Evolutionary conservation across 2,113 vertebrate species (phyloP), one percentile per base, ranked within the genome.

Genomic region (Sterrhoptilus dennistouni): DNA sequence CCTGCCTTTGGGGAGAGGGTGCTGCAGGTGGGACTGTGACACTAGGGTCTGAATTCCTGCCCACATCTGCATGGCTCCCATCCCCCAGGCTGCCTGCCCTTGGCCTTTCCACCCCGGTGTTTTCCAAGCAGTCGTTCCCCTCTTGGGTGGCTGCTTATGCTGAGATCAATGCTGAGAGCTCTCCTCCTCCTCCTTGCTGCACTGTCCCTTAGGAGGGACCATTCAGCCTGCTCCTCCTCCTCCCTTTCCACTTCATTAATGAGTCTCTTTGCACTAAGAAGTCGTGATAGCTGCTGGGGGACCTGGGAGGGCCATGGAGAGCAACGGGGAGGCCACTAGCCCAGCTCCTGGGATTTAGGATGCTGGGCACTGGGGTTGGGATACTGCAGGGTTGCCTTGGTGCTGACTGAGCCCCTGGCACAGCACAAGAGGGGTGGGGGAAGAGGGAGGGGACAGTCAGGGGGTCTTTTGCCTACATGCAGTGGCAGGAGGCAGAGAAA

Each of bases 181-280:
- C 78, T 88, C 54, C 91, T 95, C 84, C 89, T 94, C 82, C 71
- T 96, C 24, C 79, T n/a, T 35, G 71, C 83, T 75, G 42, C 60
- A 9, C 68, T 64, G 71, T 95, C 93, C 83, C 96, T 42, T 19
- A 95, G 92, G 90, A 96, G 42, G 36, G 61, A 68, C 80, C 72
- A 36, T 81, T 92, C 93, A 92, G 80, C 44, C 87, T 33, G 83
- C 93, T 93, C 88, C 93, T 95, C 95, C 95, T 95, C 89, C 79
- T 94, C 45, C 94, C 90, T 90, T 90, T 95, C 83, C 83, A 74
- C 68, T 92, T 90, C 80, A 81, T 95, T 96, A 96, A 90, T 78
- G 80, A 95, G 72, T 66, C 72, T 93, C 71, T 95, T 80, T 69
- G 44, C 80, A 25, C 68, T 86, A 42, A 96, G 68, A 74, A 86